Conservation (phyloP, 2,113 vertebrate genomes). For the Seriola rivoliana region DNA sequence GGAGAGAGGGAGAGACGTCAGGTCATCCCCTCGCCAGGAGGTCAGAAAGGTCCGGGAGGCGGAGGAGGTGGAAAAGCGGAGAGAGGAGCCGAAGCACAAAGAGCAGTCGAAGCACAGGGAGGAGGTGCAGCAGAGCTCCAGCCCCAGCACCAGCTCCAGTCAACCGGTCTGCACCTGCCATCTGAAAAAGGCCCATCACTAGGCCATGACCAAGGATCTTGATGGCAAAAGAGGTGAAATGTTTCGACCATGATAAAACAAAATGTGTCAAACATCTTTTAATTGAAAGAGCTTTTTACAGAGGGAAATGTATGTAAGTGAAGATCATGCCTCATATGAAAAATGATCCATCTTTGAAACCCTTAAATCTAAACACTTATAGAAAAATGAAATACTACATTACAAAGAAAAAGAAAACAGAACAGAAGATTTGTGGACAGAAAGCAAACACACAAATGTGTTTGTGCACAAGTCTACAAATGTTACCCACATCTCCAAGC, state of each 20-base stretch:
- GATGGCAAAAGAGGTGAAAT: not conserved
- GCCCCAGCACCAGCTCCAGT: constrained; percentile 61
- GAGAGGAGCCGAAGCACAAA: constrained; percentile 75
- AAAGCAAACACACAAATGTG: not conserved
- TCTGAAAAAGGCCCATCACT: constrained; percentile 79
- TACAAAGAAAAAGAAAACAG: not conserved
- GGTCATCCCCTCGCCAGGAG: constrained; percentile 68
- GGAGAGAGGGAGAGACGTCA: constrained; percentile 79
- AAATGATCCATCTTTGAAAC: constrained; percentile 18
- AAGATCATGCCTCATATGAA: not conserved
- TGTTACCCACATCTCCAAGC: not conserved
- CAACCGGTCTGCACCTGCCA: constrained; percentile 84
- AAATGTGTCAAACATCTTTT: not conserved
- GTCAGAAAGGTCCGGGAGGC: constrained; percentile 71
- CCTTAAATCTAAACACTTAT: not conserved
- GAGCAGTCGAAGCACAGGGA: constrained; percentile 72
- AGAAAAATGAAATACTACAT: not conserved
- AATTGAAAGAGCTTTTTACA: not conserved
- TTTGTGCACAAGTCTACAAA: not conserved
- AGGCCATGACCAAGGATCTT: not conserved
- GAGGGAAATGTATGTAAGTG: not conserved
- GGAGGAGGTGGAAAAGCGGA: constrained; percentile 76
- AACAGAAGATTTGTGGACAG: not conserved
- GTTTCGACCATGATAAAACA: constrained; percentile 4
- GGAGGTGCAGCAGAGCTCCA: constrained; percentile 69